A percentile compares a stretch with the other conserved stretches of the same genome.
Evolutionary conservation across 1,140 invertebrate genomes (phyloP).

Genomic region (Zaprionus lachaisei): DNA sequence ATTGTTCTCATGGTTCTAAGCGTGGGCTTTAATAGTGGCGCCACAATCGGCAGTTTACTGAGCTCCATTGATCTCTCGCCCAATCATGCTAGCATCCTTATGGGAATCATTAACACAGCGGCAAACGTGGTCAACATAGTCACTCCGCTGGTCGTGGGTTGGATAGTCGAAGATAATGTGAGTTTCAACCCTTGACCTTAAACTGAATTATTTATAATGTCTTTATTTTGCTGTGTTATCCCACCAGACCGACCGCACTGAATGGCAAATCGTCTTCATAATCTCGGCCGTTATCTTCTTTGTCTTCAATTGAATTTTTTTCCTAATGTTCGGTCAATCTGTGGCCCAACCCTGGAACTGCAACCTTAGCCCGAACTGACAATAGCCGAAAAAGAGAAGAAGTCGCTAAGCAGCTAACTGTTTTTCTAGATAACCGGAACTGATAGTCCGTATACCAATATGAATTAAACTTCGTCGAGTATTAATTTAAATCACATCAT

Average conservation of each 20-base stretch:
- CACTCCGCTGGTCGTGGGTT: constrained; percentile 87
- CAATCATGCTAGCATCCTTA: constrained; percentile 90
- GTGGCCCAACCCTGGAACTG: constrained; percentile 92
- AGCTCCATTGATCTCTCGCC: constrained; percentile 91
- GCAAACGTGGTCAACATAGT: constrained; percentile 90
- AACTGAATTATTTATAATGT: background rate
- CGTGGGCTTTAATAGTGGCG: constrained; percentile 91
- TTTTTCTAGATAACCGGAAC: background rate
- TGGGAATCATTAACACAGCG: constrained; percentile 89
- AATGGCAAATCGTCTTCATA: constrained; percentile 88
- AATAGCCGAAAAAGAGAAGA: constrained; percentile 8
- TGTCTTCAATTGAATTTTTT: constrained; percentile 64
- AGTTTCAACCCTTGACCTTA: constrained; percentile 6
- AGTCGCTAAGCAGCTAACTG: background rate
- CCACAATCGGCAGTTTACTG: constrained; percentile 89
- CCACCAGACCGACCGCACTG: constrained; percentile 90
- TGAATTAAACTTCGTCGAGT: constrained; percentile 83
- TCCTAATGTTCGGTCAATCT: constrained; percentile 89
- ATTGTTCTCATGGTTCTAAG: constrained; percentile 88
- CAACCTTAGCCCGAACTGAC: constrained; percentile 25
- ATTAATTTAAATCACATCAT: constrained; percentile 31
- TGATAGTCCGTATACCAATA: constrained; percentile 86
- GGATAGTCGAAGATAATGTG: constrained; percentile 88
- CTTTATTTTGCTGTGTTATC: background rate
- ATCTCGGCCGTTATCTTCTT: constrained; percentile 67